Percentiles rank a stretch among this genome's conserved stretches.
Evolutionary conservation across 2,888 invertebrate genomes (phyloP).

Genomic region (Xestoiulus laeticollis): DNA sequence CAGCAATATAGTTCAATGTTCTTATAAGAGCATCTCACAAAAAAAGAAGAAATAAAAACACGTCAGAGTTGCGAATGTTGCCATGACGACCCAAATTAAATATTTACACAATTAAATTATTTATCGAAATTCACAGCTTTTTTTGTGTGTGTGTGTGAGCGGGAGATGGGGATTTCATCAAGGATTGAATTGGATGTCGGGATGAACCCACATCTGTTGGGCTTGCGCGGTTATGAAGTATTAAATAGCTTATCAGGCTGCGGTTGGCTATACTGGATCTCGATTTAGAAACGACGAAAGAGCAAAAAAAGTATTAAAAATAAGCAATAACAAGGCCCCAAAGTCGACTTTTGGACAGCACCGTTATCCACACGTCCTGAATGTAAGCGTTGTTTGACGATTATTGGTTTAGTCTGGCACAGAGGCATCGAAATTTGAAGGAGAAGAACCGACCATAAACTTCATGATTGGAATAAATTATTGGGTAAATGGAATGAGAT

Average conservation of each 20-base stretch:
- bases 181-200: neutral
- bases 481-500: constrained; percentile 9
- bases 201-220: neutral
- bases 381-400: neutral
- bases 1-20: no score
- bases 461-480: constrained; percentile 9
- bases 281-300: neutral
- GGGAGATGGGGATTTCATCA: neutral
- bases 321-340: neutral
- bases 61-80: neutral
- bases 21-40: no score
- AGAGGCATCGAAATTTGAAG: neutral
- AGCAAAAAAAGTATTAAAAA: neutral
- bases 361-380: neutral
- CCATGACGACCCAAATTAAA: neutral
- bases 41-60: no score
- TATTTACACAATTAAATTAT: constrained; percentile 1
- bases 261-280: neutral
- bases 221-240: neutral
- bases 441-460: neutral
- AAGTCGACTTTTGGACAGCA: neutral
- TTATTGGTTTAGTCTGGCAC: neutral
- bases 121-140: neutral
- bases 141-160: neutral
- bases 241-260: neutral